A percentile compares a stretch with the other conserved stretches of the same genome.
phyloP scores from a whole-genome alignment of 2,797 vertebrate species.

The Anomalospiza imberbis region DNA sequence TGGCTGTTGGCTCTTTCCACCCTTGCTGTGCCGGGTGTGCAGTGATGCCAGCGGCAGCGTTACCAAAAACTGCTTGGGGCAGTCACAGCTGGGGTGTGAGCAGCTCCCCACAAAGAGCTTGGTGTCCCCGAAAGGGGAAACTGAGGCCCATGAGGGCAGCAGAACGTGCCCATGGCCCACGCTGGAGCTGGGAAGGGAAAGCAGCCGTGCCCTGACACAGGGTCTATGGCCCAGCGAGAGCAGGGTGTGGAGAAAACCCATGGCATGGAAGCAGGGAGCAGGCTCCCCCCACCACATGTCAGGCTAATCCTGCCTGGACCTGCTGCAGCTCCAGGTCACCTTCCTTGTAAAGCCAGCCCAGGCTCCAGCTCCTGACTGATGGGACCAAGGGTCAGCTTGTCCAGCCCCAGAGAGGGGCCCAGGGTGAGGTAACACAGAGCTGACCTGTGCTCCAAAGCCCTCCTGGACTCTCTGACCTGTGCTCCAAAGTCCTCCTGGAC shows the following conservation, averaged over 20 bases:
- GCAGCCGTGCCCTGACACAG: rapidly evolving
- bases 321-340: rapidly evolving
- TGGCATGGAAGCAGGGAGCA: not conserved
- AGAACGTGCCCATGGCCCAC: rapidly evolving
- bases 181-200: not conserved
- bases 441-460: not conserved
- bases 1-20: not conserved
- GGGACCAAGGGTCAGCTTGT: not conserved
- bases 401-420: not conserved
- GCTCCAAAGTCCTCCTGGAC: not conserved
- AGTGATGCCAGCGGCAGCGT: rapidly evolving
- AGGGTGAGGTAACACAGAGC: not conserved
- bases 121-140: not conserved
- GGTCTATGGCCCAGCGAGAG: rapidly evolving
- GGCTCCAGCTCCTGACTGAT: rapidly evolving
- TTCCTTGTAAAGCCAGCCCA: not conserved
- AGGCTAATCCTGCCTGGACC: not conserved
- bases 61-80: rapidly evolving
- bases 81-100: rapidly evolving
- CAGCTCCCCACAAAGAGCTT: not conserved
- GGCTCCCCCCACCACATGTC: not conserved
- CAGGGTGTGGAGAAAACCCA: not conserved
- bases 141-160: not conserved
- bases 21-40: rapidly evolving
- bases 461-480: not conserved